Evolutionary conservation across 37 sponge, comb jelly and placozoan species (phyloP).

Genomic region (Aphrocallistes beatrix): DNA sequence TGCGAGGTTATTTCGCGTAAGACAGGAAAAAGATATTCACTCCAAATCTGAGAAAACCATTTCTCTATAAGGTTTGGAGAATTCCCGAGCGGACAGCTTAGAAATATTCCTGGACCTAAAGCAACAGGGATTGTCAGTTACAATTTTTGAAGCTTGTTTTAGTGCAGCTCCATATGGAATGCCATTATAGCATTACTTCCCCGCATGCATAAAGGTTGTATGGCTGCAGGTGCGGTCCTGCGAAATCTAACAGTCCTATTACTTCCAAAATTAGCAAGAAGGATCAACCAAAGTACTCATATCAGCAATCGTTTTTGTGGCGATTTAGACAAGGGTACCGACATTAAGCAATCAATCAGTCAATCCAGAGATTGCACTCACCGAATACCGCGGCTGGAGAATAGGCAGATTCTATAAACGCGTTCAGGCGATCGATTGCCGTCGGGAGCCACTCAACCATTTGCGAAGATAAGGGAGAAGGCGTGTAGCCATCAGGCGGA

Average conservation of each 20-base stretch:
- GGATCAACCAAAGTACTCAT: too few relatives aligned
- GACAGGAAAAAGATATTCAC: background rate
- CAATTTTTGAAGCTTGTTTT: background rate
- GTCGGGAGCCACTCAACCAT: background rate
- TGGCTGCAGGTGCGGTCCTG: too few relatives aligned
- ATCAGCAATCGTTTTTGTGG: too few relatives aligned
- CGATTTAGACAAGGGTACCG: too few relatives aligned
- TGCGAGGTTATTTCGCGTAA: background rate
- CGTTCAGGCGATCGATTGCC: background rate
- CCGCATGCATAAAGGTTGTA: too few relatives aligned
- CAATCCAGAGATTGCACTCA: too few relatives aligned
- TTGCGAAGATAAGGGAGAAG: background rate
- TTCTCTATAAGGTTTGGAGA: background rate
- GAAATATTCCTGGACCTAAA: background rate
- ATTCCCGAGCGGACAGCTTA: background rate
- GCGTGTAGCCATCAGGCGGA: background rate
- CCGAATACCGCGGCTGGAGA: background rate
- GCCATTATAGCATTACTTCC: background rate
- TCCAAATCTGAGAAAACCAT: background rate
- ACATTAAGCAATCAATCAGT: too few relatives aligned
- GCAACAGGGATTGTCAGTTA: background rate
- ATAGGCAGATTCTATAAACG: background rate
- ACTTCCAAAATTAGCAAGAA: too few relatives aligned
- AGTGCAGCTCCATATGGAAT: background rate
- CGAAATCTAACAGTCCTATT: too few relatives aligned